Percentiles rank a stretch among this genome's conserved stretches.
Evolutionary conservation across 2,113 vertebrate species (phyloP).

Genomic region (Chitala chitala): DNA sequence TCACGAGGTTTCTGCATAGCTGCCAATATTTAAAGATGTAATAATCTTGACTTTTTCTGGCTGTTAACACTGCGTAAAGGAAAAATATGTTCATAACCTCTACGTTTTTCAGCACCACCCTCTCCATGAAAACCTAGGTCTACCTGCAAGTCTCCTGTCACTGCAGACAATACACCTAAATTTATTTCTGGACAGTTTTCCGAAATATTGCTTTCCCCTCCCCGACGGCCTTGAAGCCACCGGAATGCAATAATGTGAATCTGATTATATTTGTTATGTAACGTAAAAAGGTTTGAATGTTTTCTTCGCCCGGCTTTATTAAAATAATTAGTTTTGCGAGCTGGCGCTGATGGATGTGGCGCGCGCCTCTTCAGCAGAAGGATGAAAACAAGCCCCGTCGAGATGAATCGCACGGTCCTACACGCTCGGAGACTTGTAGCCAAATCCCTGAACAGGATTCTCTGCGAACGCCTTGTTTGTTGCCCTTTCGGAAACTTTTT

Average conservation of each 20-base stretch:
- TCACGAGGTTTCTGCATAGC: no score
- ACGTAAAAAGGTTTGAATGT: slow-evolving; percentile 40
- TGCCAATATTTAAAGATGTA: no score
- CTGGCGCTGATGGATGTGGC: slow-evolving; percentile 46
- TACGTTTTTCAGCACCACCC: no score
- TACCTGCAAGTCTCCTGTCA: neutral
- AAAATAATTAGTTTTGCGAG: slow-evolving; percentile 41
- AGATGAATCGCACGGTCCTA: neutral
- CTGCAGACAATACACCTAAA: slow-evolving; percentile 36
- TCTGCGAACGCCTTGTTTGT: neutral
- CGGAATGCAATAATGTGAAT: slow-evolving; percentile 61
- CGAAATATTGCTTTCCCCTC: slow-evolving; percentile 57
- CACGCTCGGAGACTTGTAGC: neutral
- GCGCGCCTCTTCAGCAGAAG: neutral
- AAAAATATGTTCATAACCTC: no score
- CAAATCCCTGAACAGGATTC: neutral
- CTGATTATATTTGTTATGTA: slow-evolving; percentile 62
- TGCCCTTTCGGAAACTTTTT: slow-evolving; percentile 17
- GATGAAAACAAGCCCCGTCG: neutral
- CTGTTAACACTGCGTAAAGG: no score
- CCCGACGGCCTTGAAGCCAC: slow-evolving; percentile 56
- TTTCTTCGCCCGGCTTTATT: slow-evolving; percentile 54
- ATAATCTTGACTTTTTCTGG: no score
- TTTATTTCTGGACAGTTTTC: slow-evolving; percentile 49
- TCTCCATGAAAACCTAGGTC: no score